Percentiles rank a stretch among this genome's conserved stretches.
Conservation (phyloP, 1,140 invertebrate genomes). For the Chymomyza costata region DNA sequence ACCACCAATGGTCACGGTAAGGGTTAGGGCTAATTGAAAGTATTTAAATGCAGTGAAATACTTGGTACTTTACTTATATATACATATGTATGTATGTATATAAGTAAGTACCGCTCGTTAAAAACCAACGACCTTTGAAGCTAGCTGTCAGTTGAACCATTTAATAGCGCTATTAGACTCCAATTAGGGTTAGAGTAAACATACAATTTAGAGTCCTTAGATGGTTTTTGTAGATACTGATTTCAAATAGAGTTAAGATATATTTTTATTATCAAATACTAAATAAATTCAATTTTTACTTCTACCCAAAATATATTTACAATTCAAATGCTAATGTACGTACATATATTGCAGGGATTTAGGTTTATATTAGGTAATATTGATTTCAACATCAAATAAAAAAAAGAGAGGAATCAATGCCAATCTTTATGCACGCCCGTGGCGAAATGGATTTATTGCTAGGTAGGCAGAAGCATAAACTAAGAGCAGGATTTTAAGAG, state of each 20-base stretch:
- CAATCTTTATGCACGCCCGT: too few species aligned
- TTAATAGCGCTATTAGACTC: slow-evolving; percentile 60
- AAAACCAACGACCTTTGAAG: slow-evolving; percentile 5
- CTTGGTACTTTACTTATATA: too few species aligned
- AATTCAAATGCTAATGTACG: slow-evolving; percentile 32
- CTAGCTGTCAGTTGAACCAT: slow-evolving; percentile 37
- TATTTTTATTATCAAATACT: slow-evolving; percentile 5
- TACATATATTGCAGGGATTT: too few species aligned
- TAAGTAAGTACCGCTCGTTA: too few species aligned
- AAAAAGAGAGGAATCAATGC: too few species aligned
- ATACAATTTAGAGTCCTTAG: background rate
- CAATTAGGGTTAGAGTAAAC: slow-evolving; percentile 55
- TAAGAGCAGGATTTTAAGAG: too few species aligned
- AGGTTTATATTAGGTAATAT: too few species aligned
- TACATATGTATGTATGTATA: too few species aligned
- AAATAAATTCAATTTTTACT: slow-evolving; percentile 11
- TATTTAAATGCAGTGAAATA: slow-evolving; percentile 52
- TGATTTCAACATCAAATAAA: too few species aligned
- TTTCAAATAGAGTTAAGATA: slow-evolving; percentile 57
- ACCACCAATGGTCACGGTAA: slow-evolving; percentile 31
- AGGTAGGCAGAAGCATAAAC: too few species aligned
- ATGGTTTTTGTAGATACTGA: slow-evolving; percentile 11
- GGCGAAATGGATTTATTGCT: too few species aligned
- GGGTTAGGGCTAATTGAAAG: slow-evolving; percentile 21
- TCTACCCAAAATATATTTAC: slow-evolving; percentile 15